Percentiles rank a stretch among this genome's conserved stretches.
Conservation (phyloP, 2,888 invertebrate genomes). For the Prosopocoilus inquinatus region DNA sequence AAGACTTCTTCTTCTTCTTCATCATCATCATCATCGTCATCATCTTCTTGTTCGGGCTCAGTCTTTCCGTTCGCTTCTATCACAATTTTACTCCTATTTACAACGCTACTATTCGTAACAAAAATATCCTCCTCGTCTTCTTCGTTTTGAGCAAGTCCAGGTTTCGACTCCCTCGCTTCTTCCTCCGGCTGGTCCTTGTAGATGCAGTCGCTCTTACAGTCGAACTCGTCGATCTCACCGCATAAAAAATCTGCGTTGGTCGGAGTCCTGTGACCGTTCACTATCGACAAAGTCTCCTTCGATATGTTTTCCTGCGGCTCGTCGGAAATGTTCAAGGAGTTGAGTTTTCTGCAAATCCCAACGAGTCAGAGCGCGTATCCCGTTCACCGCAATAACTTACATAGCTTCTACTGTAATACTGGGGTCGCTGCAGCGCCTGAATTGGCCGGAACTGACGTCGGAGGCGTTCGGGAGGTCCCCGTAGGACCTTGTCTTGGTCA, state of each 20-base stretch:
- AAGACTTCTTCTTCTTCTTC: neutral
- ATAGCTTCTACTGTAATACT: slow-evolving; percentile 72
- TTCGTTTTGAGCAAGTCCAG: slow-evolving; percentile 9
- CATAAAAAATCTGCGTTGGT: slow-evolving; percentile 32
- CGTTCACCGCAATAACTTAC: slow-evolving; percentile 50
- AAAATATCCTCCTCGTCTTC: slow-evolving; percentile 6
- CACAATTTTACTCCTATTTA: neutral
- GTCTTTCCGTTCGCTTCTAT: neutral
- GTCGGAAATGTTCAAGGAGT: slow-evolving; percentile 15
- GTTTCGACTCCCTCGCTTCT: slow-evolving; percentile 51
- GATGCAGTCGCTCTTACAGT: slow-evolving; percentile 44
- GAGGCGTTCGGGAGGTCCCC: slow-evolving; percentile 75
- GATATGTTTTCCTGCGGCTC: slow-evolving; percentile 22
- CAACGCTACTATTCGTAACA: neutral
- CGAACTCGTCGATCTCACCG: slow-evolving; percentile 34
- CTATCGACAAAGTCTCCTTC: slow-evolving; percentile 5
- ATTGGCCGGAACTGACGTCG: slow-evolving; percentile 54
- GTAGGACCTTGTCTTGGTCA: slow-evolving; percentile 84
- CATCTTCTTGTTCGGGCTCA: slow-evolving; percentile 1
- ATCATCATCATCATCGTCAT: neutral
- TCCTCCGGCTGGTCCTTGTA: slow-evolving; percentile 32
- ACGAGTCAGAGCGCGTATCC: neutral
- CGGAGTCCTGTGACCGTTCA: slow-evolving; percentile 10
- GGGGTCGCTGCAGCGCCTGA: slow-evolving; percentile 82
- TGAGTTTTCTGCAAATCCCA: slow-evolving; percentile 18